A percentile compares a stretch with the other conserved stretches of the same genome.
phyloP scores from a whole-genome alignment of 2,113 vertebrate species.

The Lonchura striata region DNA sequence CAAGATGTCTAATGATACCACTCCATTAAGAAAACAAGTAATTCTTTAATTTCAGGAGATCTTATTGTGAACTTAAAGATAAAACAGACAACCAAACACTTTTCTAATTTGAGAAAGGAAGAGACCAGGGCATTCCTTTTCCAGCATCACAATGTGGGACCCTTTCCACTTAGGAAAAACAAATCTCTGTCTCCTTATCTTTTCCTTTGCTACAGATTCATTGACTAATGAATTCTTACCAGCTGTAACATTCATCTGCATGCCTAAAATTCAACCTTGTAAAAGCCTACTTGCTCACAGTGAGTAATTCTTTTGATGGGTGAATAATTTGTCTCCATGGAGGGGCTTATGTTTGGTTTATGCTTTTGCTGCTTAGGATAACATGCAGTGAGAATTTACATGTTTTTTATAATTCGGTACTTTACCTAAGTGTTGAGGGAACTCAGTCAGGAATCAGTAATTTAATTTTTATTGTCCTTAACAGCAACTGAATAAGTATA shows the following conservation, averaged over 20 bases:
- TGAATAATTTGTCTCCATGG: constrained; percentile 20
- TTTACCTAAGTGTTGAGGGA: neutral
- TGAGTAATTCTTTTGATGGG: constrained; percentile 11
- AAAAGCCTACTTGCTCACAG: neutral
- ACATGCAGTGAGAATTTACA: neutral
- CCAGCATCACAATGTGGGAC: neutral
- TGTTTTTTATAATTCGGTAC: neutral
- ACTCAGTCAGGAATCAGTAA: neutral
- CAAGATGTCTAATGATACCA: neutral
- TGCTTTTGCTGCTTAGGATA: neutral
- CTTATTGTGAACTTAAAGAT: neutral
- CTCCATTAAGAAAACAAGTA: neutral
- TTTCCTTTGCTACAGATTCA: neutral
- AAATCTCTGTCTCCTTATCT: neutral
- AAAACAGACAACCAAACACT: neutral
- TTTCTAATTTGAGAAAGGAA: neutral
- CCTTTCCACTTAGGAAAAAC: neutral
- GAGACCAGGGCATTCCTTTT: neutral
- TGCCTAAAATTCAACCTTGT: neutral
- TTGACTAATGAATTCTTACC: constrained; percentile 14
- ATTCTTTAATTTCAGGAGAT: neutral
- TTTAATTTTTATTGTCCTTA: neutral
- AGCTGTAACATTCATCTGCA: constrained; percentile 11
- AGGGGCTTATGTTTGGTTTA: neutral
- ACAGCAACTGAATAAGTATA: neutral